Evolutionary conservation across 2,113 vertebrate genomes (phyloP).

Genomic region (Oceanodroma tethys): DNA sequence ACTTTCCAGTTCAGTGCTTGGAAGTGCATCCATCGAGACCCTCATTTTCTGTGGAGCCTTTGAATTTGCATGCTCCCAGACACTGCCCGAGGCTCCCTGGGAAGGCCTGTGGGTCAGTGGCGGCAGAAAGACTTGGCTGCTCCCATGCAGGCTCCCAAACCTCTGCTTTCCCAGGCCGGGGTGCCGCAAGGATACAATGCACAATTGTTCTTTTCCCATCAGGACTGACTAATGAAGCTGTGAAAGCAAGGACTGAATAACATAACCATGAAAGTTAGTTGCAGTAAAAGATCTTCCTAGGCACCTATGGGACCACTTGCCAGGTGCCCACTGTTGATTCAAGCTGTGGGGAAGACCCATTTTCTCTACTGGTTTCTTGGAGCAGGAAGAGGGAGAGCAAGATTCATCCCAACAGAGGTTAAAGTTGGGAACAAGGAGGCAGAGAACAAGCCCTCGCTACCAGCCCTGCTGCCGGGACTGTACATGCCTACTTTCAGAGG

Average conservation of each 20-base stretch:
- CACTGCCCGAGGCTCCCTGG: neutral
- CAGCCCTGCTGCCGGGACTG: neutral
- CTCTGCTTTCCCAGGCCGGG: neutral
- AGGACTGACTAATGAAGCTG: neutral
- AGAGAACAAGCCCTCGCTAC: neutral
- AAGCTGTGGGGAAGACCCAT: neutral
- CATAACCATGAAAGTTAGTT: neutral
- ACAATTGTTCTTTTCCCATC: neutral
- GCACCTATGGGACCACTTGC: neutral
- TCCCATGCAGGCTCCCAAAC: neutral
- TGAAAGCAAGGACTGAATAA: neutral
- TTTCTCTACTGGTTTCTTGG: neutral
- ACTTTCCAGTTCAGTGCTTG: slow-evolving; percentile 9
- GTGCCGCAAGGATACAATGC: neutral
- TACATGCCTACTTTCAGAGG: neutral
- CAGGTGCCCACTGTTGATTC: neutral
- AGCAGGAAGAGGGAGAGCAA: neutral
- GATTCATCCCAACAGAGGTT: neutral
- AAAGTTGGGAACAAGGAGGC: neutral
- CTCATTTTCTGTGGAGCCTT: neutral
- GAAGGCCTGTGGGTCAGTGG: neutral
- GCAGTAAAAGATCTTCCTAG: neutral
- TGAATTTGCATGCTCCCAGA: neutral
- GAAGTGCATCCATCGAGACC: neutral
- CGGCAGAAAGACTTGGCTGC: neutral